Evolutionary conservation across 92 coral and sea anemone genomes (phyloP).

Genomic region (Parazoanthus atlanticus): DNA sequence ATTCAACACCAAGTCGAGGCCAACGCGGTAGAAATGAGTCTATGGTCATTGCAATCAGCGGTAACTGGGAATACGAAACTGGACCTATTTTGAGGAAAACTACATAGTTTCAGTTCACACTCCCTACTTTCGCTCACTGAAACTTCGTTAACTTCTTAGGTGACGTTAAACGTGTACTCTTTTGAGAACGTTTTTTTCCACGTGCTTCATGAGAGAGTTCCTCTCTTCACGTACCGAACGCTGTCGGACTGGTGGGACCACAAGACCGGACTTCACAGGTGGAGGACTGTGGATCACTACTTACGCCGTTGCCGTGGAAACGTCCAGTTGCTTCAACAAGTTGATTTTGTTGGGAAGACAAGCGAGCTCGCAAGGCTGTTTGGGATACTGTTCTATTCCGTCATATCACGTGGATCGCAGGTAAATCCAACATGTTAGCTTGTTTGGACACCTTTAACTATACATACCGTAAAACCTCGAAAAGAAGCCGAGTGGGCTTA

Average conservation of each 20-base stretch:
- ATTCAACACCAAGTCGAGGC: no score
- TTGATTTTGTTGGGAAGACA: constrained; percentile 92
- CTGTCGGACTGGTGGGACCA: constrained; percentile 99
- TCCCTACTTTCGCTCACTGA: no score
- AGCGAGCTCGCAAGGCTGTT: constrained; percentile 98
- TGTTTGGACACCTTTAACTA: background rate
- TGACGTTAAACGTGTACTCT: constrained; percentile 79
- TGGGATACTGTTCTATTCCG: constrained; percentile 95
- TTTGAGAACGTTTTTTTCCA: constrained; percentile 95
- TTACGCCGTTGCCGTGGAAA: constrained; percentile 92
- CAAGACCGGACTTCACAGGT: constrained; percentile 77
- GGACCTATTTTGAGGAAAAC: no score
- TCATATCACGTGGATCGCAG: constrained; percentile 98
- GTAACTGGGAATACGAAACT: no score
- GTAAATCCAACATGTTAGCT: constrained; percentile 37
- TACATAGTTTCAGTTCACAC: no score
- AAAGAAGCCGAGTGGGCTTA: no score
- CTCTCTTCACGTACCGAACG: constrained; percentile 87
- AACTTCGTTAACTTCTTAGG: constrained; percentile 51
- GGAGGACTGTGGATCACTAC: constrained; percentile 97
- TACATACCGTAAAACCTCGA: no score
- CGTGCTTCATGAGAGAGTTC: constrained; percentile 93
- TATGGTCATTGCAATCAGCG: no score
- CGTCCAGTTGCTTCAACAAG: constrained; percentile 76
- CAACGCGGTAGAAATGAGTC: no score